Evolutionary conservation across 2,113 vertebrate genomes (phyloP).

Genomic region (Carassius auratus): DNA sequence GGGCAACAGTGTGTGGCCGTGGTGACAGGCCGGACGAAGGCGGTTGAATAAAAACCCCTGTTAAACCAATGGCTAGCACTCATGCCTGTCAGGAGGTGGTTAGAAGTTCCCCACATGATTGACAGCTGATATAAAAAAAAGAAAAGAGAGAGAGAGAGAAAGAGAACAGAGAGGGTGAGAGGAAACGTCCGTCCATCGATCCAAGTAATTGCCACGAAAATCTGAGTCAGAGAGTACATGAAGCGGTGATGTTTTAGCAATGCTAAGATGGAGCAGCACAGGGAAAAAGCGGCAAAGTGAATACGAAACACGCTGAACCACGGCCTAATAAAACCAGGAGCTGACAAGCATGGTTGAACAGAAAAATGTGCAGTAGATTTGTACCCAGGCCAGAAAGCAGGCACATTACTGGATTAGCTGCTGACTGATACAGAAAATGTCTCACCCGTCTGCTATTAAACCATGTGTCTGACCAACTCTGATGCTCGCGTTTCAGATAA

Average conservation of each 20-base stretch:
- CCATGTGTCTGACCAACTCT: constrained; percentile 59
- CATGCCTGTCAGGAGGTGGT: constrained; percentile 72
- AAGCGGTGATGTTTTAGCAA: constrained; percentile 71
- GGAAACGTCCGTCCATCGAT: constrained; percentile 66
- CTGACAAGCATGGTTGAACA: constrained; percentile 75
- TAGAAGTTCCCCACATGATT: constrained; percentile 73
- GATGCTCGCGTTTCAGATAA: constrained; percentile 45
- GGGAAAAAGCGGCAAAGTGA: constrained; percentile 70
- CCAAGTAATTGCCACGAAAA: constrained; percentile 76
- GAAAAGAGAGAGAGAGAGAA: not conserved
- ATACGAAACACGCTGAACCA: constrained; percentile 63
- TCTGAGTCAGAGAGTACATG: constrained; percentile 72
- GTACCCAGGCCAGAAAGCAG: constrained; percentile 63
- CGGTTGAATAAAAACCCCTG: constrained; percentile 65
- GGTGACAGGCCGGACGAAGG: constrained; percentile 75
- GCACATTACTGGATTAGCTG: constrained; percentile 70
- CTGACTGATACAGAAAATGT: constrained; percentile 74
- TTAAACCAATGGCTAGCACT: constrained; percentile 70
- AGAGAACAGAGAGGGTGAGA: constrained; percentile 56
- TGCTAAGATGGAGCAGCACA: constrained; percentile 68
- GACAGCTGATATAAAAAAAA: constrained; percentile 69
- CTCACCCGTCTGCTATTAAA: constrained; percentile 60
- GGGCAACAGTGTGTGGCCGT: constrained; percentile 78
- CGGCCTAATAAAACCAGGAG: constrained; percentile 73
- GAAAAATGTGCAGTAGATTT: constrained; percentile 62